Percentiles rank a stretch among this genome's conserved stretches.
Evolutionary conservation across 2,888 invertebrate species (phyloP).

Genomic region (Priocnemis perturbator): DNA sequence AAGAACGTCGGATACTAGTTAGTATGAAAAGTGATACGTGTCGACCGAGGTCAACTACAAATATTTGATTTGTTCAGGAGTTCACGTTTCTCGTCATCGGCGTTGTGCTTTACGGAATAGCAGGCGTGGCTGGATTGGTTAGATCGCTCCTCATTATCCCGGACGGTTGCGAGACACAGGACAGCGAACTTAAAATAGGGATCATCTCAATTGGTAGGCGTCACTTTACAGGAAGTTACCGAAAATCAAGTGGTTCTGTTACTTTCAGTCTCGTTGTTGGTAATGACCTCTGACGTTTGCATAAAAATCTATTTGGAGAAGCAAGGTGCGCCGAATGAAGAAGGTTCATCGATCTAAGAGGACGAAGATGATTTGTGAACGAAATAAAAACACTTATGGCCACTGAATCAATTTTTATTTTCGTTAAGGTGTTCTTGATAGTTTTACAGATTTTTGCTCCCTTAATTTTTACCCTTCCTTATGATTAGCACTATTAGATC

Average conservation of each 20-base stretch:
- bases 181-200: constrained; percentile 49
- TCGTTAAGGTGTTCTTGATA: too few relatives aligned
- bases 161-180: constrained; percentile 24
- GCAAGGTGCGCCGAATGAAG: not conserved
- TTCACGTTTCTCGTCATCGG: constrained; percentile 51
- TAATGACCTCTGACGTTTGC: constrained; percentile 20
- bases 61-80: constrained; percentile 38
- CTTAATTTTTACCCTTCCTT: not conserved
- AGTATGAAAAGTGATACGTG: constrained; percentile 17
- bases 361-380: not conserved
- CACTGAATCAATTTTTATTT: too few relatives aligned
- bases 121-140: constrained; percentile 47
- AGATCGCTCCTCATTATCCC: constrained; percentile 37
- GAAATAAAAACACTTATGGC: too few relatives aligned
- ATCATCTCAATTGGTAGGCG: constrained; percentile 44
- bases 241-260: not conserved
- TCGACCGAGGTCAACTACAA: too few relatives aligned
- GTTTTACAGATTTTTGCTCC: too few relatives aligned
- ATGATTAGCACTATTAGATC: constrained; percentile 30
- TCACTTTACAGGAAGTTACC: not conserved
- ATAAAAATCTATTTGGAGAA: constrained; percentile 16
- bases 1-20: constrained; percentile 41
- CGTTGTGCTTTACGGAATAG: constrained; percentile 47
- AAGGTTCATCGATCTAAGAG: not conserved
- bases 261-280: not conserved